Base-by-base conservation (phyloP, 2,888 invertebrate genomes). In the Baccha elongata region DNA sequence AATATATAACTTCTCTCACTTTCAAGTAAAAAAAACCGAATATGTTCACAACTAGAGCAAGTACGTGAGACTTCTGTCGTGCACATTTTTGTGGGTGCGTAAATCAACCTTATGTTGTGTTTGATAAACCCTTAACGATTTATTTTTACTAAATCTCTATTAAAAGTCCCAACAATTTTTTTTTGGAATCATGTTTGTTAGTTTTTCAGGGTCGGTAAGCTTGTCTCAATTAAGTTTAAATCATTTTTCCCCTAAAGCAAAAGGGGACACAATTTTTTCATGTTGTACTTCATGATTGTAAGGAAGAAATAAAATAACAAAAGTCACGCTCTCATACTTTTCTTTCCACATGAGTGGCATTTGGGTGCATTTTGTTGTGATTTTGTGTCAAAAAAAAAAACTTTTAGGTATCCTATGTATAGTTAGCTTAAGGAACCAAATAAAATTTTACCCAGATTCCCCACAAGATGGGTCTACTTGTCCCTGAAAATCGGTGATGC, bases 361-460 rank as follows among this genome's bases (percentile, higher is more conserved):
- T 17, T 23, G 42, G 42, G 19, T 21, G 32, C n/a, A 46, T 48
- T n/a, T 48, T 32, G 21, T 21, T 64, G 46, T 48, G 23, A 48
- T 64, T 64, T 37, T 64, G 48, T 37, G 64, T 46, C 23, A 46
- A 11, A 35, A 32, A 46, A 11, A 35, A 32, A 32, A 32, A 4
- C 8, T 32, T 44, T 32, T 15, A 6, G 26, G 26, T 26, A 26
- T 26, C 26, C n/a, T n/a, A n/a, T n/a, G n/a, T n/a, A n/a, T 44
- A 44, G 17, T 26, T 29, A 60, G n/a, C 26, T 44, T 17, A 11
- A n/a, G 44, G 17, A 17, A 17, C 8, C 19, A 48, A 35, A 48
- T 21, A 62, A 32, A 46, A 60, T 32, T 6, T 8, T 6, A 26
- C 26, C 26, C 26, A 4, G 26, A 32, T 32, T 7, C 29, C 29